Evolutionary conservation across 2,113 vertebrate genomes (phyloP).

Genomic region (Eubucco bourcierii): DNA sequence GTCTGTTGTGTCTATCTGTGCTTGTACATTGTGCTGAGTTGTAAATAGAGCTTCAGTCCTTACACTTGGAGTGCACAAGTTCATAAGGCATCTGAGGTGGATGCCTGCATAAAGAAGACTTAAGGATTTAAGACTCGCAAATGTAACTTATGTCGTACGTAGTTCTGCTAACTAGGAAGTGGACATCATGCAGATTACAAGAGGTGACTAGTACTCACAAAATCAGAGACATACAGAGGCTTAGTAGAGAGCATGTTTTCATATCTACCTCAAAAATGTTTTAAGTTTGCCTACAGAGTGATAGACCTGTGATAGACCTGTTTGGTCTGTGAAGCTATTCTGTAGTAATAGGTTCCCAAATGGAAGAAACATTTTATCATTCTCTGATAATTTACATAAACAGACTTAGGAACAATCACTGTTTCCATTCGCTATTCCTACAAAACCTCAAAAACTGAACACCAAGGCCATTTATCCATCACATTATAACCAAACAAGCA

Average conservation of each 20-base stretch:
- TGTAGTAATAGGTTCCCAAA: not conserved
- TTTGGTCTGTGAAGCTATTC: not conserved
- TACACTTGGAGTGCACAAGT: not conserved
- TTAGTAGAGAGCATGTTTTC: not conserved
- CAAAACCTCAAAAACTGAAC: not conserved
- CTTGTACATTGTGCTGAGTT: too few relatives aligned
- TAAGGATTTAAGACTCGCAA: not conserved
- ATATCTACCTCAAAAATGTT: not conserved
- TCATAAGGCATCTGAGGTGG: not conserved
- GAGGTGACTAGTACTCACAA: not conserved
- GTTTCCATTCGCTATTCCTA: not conserved
- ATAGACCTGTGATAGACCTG: not conserved
- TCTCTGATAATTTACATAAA: not conserved
- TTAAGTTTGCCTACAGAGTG: not conserved
- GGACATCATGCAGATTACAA: not conserved
- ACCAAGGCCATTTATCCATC: fast-evolving
- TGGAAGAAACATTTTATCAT: not conserved
- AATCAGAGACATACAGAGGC: not conserved
- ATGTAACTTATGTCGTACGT: not conserved
- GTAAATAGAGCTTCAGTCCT: too few relatives aligned
- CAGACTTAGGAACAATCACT: not conserved
- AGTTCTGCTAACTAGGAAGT: not conserved
- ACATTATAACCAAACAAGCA: not conserved
- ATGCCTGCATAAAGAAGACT: not conserved
- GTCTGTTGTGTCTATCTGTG: too few relatives aligned